phyloP scores from a whole-genome alignment of 2,888 invertebrate species.

The Lycophotia porphyrea region DNA sequence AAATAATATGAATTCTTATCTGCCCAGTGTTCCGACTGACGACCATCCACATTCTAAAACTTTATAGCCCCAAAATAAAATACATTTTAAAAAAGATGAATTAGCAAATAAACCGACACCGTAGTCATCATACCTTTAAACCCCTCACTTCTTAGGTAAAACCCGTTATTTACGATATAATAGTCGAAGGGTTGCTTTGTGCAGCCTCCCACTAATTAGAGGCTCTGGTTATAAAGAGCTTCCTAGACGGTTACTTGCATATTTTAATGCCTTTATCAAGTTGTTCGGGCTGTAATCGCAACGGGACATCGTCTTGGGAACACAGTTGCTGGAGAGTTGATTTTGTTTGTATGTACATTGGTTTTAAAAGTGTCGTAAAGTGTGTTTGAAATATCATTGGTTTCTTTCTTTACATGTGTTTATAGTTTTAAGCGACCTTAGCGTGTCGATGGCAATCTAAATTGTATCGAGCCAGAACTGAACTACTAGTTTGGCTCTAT shows the following conservation, averaged over 20 bases:
- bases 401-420: neutral
- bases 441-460: no score
- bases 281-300: constrained; percentile 74
- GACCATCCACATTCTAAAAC: neutral
- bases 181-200: constrained; percentile 54
- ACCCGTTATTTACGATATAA: constrained; percentile 59
- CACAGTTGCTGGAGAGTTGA: constrained; percentile 66
- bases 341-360: neutral
- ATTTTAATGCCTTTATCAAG: constrained; percentile 85
- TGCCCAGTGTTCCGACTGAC: neutral
- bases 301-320: constrained; percentile 72
- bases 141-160: constrained; percentile 33
- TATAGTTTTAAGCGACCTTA: neutral
- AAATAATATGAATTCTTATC: neutral
- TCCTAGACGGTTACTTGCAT: constrained; percentile 77
- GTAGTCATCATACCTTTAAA: constrained; percentile 12
- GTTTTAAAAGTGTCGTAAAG: neutral
- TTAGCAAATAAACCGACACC: neutral
- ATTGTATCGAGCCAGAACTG: no score
- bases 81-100: neutral
- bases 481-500: no score
- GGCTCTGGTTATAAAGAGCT: constrained; percentile 61
- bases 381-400: neutral
- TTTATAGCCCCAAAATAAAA: neutral
- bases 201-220: constrained; percentile 67